Percentiles rank a stretch among this genome's conserved stretches.
These are phyloP conservation scores for Manacus vitellinus DNA, from an alignment of 2,113 vertebrate genomes.

Conservation along the genomic window DNA sequence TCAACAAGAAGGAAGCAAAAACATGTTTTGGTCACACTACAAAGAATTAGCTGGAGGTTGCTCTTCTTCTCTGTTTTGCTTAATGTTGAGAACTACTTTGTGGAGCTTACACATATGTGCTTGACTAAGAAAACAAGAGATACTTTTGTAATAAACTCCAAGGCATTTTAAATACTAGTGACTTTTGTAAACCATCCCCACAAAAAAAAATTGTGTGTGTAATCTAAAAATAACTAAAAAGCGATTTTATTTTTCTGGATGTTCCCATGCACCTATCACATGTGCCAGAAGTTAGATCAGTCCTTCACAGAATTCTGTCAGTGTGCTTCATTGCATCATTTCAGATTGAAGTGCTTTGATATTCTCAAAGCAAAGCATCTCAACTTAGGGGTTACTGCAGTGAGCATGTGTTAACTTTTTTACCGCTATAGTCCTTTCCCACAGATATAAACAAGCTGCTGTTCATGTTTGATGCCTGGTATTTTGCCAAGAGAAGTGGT, in stretches of 20 bases:
- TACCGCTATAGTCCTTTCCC: neutral
- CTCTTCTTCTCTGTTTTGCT: neutral
- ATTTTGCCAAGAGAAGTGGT: neutral
- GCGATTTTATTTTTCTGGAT: neutral
- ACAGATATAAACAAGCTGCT: neutral
- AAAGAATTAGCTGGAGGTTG: neutral
- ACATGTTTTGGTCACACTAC: neutral
- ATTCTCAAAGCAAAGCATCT: neutral
- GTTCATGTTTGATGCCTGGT: neutral
- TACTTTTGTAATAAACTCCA: neutral
- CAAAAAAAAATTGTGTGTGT: accelerated
- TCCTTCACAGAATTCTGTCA: neutral
- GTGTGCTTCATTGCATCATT: neutral
- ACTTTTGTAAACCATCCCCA: neutral
- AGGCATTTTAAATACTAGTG: neutral
- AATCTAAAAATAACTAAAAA: neutral
- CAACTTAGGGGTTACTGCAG: neutral
- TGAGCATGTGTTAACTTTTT: neutral
- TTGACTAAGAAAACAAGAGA: neutral
- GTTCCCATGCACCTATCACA: neutral
- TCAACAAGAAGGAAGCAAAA: neutral
- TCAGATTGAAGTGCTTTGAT: neutral
- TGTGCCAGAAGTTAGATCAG: neutral
- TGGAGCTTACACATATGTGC: neutral
- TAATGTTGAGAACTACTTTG: neutral